Base-by-base conservation (phyloP, 2,797 vertebrate species). In the Serranus cabrilla region DNA sequence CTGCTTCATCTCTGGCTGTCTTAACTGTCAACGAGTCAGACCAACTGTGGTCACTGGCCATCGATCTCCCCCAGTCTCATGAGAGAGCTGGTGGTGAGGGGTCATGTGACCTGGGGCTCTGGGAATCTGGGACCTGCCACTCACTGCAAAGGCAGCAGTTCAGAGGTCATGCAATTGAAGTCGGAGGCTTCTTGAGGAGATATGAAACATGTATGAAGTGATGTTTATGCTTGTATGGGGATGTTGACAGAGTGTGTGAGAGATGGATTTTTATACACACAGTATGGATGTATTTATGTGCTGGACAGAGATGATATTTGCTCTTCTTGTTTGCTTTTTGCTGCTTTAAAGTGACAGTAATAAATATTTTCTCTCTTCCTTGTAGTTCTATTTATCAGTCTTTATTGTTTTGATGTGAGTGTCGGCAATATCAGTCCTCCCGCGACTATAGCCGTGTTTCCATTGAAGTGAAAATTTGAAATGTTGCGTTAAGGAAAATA, bases 51-150 rank as follows among this genome's bases (percentile, higher is more conserved):
- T 74, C 42, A 17, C 65, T 39, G 8, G 55, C 61, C 77, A 43
- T 83, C 78, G 74, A 63, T 82, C 85, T 54, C 50, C 63, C 9
- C 40, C 8, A 8, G 20, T 74, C 80, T 71, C 68, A 11, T 20
- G 71, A 51, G 81, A 77, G 61, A 62, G 68, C 27, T 46, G 43
- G 50, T 21, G 64, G 79, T 45, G 37, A 23, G 69, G 45, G 58
- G 78, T 88, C 74, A 69, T 12, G 45, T 69, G 81, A 81, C 74
- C 76, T 20, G 42, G 11, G 37, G 63, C 71, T 42, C 40, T 27
- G 40, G 71, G 60, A 76, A 62, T 47, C 72, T 68, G 55, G 27
- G 45, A 80, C 59, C 56, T 82, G 82, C 65, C 83, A 79, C 51
- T 86, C 74, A 76, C 14, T 54, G n/a, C 37, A 20, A 12, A 49